Conservation (phyloP, 2,113 vertebrate species). For the Nycticryphes semicollaris region DNA sequence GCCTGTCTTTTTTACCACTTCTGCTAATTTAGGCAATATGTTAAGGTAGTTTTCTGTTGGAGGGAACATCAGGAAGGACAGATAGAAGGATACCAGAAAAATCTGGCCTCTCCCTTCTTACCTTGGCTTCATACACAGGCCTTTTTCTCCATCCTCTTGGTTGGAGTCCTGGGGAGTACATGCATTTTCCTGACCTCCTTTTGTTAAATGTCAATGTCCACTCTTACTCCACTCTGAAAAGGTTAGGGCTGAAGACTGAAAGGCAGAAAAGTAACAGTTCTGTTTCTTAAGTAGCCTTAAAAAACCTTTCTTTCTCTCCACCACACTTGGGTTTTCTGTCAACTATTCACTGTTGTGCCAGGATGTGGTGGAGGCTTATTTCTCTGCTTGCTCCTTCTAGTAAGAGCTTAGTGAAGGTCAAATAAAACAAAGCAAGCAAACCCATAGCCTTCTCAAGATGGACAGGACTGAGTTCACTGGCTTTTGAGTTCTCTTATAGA, state of each 20-base stretch:
- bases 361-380: not conserved
- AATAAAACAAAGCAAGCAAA: not conserved
- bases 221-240: not conserved
- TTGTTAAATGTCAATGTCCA: not conserved
- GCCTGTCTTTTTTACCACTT: slow-evolving; percentile 69
- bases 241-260: not conserved
- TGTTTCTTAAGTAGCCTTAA: slow-evolving; percentile 35
- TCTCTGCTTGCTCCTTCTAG: not conserved
- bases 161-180: not conserved
- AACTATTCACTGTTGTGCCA: not conserved
- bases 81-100: slow-evolving; percentile 34
- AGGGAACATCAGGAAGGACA: slow-evolving; percentile 66
- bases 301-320: slow-evolving; percentile 17
- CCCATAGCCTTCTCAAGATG: not conserved
- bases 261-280: slow-evolving; percentile 35
- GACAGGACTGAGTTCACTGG: not conserved
- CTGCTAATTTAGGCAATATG: slow-evolving; percentile 72
- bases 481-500: not conserved
- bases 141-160: not conserved
- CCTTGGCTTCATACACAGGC: not conserved
- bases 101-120: not conserved
- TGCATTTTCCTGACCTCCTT: not conserved
- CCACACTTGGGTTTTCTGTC: slow-evolving; percentile 13
- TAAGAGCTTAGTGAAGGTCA: not conserved
- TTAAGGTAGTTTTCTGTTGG: slow-evolving; percentile 69